These are phyloP conservation scores for Aegithalos caudatus DNA, from an alignment of 2,113 vertebrate genomes.

Conservation along the genomic window DNA sequence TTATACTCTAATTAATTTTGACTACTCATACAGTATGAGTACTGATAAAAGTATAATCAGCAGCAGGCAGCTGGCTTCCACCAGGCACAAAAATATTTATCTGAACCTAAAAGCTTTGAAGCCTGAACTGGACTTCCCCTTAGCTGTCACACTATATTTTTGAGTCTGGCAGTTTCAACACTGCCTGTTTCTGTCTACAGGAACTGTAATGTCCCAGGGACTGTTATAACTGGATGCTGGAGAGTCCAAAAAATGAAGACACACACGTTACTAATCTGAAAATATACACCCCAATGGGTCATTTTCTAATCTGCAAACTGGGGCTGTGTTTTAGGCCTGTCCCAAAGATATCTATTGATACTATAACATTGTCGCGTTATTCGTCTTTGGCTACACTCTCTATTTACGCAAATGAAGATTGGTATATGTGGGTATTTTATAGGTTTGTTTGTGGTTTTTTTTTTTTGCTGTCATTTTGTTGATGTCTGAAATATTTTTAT, in stretches of 20 bases:
- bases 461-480: background rate
- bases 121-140: background rate
- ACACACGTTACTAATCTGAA: background rate
- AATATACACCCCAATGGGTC: background rate
- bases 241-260: background rate
- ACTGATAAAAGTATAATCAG: background rate
- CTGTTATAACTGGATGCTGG: background rate
- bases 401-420: background rate
- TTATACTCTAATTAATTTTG: background rate
- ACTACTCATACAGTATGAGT: background rate
- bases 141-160: background rate
- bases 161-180: background rate
- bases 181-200: background rate
- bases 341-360: background rate
- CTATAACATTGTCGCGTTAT: background rate
- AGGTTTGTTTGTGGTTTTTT: background rate
- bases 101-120: background rate
- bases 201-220: background rate
- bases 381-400: background rate
- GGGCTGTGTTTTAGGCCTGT: background rate
- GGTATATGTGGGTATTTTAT: background rate
- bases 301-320: background rate
- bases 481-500: conserved; percentile 10
- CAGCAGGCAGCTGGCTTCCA: background rate
- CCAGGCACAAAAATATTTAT: background rate